Base-by-base conservation (phyloP, 1,140 invertebrate genomes). In the Meteorus sp. region DNA sequence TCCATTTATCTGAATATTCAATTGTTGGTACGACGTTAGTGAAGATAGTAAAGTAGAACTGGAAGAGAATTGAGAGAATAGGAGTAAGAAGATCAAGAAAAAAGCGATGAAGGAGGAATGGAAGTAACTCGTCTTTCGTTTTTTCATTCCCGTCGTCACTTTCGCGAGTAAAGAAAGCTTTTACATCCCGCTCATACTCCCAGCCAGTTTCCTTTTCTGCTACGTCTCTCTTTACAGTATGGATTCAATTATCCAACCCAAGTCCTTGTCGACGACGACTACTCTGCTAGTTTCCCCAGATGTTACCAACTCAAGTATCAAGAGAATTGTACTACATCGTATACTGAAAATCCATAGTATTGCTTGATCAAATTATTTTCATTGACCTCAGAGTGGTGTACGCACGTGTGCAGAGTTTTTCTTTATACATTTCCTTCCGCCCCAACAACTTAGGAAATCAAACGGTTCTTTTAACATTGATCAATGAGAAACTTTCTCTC, bases 1-100 rank as follows among this genome's bases (percentile, higher is more conserved):
- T 61, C 48, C 41, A 58, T 51, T 37, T 47, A 29, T 35, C 35
- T 61, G 59, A 61, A 61, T 61, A 61, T 61, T 61, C 59, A 61
- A 61, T 61, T 60, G 59, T 61, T 50, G 31, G 27, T 43, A 33
- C 3, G 31, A 23, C 27, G 47, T 41, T 25, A 23, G 23, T 20
- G 19, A 56, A 39, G 35, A 53, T 11, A n/a, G n/a, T n/a, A n/a
- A n/a, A n/a, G n/a, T n/a, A n/a, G n/a, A n/a, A n/a, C n/a, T n/a
- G n/a, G n/a, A n/a, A n/a, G n/a, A n/a, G n/a, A n/a, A n/a, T n/a
- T n/a, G n/a, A n/a, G n/a, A 17, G 31, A 31, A 17, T 17, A 29
- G 25, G 15, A 15, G n/a, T 31, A 48, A 17, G 47, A n/a, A 47
- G 44, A 6, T 11, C 23, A 11, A 50, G 19, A 25, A 7, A n/a